phyloP scores from a whole-genome alignment of 2,888 invertebrate species.

The Drosophila helvetica region DNA sequence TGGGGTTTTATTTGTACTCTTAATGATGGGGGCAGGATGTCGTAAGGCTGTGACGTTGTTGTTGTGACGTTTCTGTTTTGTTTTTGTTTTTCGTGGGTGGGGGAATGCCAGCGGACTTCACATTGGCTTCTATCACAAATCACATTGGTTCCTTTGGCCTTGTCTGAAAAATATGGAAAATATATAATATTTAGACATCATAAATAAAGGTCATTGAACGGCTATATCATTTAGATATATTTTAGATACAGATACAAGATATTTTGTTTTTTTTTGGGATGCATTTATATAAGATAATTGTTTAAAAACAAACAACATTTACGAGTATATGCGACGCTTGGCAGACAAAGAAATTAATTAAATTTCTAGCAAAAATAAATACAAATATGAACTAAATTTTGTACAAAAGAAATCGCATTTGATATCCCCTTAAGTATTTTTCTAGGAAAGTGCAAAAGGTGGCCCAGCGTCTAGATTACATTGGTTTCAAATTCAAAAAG shows the following conservation, averaged over 20 bases:
- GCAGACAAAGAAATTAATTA: conserved; percentile 12
- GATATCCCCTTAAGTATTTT: background rate
- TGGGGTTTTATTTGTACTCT: conserved; percentile 43
- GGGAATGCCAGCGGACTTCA: conserved; percentile 22
- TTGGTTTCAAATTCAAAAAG: too few relatives aligned
- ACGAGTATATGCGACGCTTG: background rate
- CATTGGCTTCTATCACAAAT: conserved; percentile 63
- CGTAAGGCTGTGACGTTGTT: conserved; percentile 15
- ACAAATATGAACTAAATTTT: background rate
- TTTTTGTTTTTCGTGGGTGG: background rate
- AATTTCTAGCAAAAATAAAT: background rate
- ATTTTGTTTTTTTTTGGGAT: conserved; percentile 2
- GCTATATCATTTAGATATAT: background rate
- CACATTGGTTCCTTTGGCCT: conserved; percentile 59
- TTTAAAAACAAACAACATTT: background rate
- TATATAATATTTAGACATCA: conserved; percentile 5
- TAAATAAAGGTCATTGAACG: conserved; percentile 10
- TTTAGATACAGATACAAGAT: conserved; percentile 7
- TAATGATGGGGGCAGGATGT: conserved; percentile 1
- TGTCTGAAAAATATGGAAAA: conserved; percentile 46
- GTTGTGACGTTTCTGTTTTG: conserved; percentile 2
- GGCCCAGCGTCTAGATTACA: too few relatives aligned
- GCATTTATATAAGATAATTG: background rate
- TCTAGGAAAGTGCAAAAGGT: too few relatives aligned
- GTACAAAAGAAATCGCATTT: background rate